Percentiles rank a stretch among this genome's conserved stretches.
Evolutionary conservation across 2,888 invertebrate species (phyloP).

Genomic region (Acanthoscelides obtectus): DNA sequence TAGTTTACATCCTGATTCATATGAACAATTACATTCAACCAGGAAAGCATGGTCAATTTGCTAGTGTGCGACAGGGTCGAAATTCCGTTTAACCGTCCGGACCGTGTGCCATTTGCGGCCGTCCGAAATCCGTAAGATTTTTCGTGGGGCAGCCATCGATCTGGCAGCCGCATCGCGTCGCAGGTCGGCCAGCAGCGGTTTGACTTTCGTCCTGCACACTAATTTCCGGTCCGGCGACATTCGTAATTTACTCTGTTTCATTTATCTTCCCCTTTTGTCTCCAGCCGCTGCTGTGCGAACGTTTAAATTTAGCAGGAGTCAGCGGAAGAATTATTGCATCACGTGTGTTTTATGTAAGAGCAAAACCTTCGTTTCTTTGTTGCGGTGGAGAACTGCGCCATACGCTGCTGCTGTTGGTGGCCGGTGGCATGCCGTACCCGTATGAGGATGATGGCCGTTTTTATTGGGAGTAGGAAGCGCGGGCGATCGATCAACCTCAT

Average conservation of each 20-base stretch:
- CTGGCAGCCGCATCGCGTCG: neutral
- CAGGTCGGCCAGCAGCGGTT: constrained; percentile 23
- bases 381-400: neutral
- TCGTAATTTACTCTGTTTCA: constrained; percentile 42
- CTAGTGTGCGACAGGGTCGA: too few relatives aligned
- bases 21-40: too few relatives aligned
- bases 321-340: constrained; percentile 24
- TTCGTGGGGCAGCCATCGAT: neutral
- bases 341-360: constrained; percentile 4
- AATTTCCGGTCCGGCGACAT: constrained; percentile 41
- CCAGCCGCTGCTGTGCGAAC: constrained; percentile 25
- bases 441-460: neutral
- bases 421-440: too few relatives aligned
- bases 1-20: too few relatives aligned
- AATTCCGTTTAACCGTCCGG: too few relatives aligned
- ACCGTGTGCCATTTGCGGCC: neutral
- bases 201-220: constrained; percentile 40
- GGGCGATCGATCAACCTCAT: neutral
- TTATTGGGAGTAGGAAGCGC: neutral
- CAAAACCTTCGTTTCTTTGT: neutral
- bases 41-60: too few relatives aligned
- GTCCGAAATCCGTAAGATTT: neutral
- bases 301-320: constrained; percentile 23
- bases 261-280: constrained; percentile 34
- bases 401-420: too few relatives aligned